These are phyloP conservation scores for Drosophila pachea DNA, from an alignment of 1,140 invertebrate genomes.

Conservation along the genomic window DNA sequence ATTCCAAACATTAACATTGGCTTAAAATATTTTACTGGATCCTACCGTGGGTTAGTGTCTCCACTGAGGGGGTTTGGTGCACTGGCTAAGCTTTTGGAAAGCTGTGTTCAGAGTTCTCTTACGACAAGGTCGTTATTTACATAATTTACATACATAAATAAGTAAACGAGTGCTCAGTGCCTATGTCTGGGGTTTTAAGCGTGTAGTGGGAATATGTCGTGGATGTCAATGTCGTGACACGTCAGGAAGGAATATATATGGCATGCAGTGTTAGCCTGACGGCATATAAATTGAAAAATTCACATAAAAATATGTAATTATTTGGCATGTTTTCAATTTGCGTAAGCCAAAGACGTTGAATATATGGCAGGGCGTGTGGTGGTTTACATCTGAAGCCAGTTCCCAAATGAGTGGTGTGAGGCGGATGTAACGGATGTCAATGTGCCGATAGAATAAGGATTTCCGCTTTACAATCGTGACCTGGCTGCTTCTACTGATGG, in stretches of 20 bases:
- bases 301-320: conserved; percentile 74
- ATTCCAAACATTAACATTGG: conserved; percentile 2
- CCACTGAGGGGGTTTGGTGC: background rate
- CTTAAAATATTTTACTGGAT: background rate
- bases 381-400: background rate
- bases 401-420: background rate
- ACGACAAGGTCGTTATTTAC: conserved; percentile 37
- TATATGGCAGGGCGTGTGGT: background rate
- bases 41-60: background rate
- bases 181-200: conserved; percentile 35
- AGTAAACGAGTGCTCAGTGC: conserved; percentile 28
- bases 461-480: conserved; percentile 53
- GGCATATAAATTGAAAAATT: conserved; percentile 77
- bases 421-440: background rate
- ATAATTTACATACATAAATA: conserved; percentile 37
- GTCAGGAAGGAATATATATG: conserved; percentile 44
- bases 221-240: conserved; percentile 60
- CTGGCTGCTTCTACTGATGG: too few relatives aligned
- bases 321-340: conserved; percentile 73
- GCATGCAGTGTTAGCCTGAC: conserved; percentile 65
- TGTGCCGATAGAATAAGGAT: conserved; percentile 32
- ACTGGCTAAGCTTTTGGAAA: background rate
- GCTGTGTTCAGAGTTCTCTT: conserved; percentile 10
- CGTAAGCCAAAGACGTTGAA: conserved; percentile 40
- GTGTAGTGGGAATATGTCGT: conserved; percentile 37